These are phyloP conservation scores for Drosophila neutralis DNA, from an alignment of 2,888 invertebrate genomes.

Conservation along the genomic window DNA sequence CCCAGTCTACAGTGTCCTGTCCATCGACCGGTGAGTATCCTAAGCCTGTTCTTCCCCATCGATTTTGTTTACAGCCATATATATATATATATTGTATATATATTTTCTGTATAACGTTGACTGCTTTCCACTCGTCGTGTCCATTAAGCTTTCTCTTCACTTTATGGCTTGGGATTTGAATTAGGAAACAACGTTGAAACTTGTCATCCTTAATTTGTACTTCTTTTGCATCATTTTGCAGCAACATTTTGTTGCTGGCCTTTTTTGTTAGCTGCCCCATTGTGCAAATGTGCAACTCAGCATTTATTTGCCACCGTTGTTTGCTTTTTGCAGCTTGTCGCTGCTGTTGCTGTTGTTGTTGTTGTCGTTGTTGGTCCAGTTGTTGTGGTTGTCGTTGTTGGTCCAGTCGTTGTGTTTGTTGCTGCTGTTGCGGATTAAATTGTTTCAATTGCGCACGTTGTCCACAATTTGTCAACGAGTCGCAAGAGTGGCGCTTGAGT, in stretches of 20 bases:
- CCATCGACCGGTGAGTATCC: too few relatives aligned
- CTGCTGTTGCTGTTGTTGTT: constrained; percentile 12
- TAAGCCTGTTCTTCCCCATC: too few relatives aligned
- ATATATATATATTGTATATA: too few relatives aligned
- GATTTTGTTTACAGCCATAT: too few relatives aligned
- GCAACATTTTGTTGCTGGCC: background rate
- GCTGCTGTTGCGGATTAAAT: constrained; percentile 65
- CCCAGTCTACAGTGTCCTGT: too few relatives aligned
- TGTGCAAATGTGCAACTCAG: constrained; percentile 18
- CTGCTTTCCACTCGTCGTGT: background rate
- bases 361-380: constrained; percentile 14
- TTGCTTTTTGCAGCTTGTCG: constrained; percentile 9
- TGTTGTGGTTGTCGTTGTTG: constrained; percentile 27
- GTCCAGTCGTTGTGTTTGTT: too few relatives aligned
- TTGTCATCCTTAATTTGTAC: constrained; percentile 1
- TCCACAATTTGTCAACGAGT: constrained; percentile 72
- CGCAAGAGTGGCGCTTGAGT: constrained; percentile 71
- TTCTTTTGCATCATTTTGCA: background rate
- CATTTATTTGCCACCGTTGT: constrained; percentile 44
- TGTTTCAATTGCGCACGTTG: constrained; percentile 73
- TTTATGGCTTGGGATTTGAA: background rate
- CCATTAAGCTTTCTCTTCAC: background rate
- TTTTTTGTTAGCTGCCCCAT: constrained; percentile 11
- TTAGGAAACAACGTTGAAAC: background rate
- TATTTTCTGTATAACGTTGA: background rate